Conservation (phyloP, 2,113 vertebrate species). For the Melanerpes aurifrons region DNA sequence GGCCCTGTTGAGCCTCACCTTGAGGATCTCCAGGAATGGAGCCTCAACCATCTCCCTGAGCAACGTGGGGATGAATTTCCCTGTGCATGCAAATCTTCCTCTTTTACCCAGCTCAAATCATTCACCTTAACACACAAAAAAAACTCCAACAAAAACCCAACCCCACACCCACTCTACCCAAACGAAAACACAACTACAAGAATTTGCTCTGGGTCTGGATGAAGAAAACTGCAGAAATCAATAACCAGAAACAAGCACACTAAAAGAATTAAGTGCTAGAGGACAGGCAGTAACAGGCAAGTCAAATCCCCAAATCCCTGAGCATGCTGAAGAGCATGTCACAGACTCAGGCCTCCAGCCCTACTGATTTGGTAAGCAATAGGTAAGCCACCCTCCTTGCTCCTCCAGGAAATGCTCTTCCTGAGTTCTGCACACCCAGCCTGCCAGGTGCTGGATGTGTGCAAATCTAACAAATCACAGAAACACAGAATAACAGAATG, state of each 20-base stretch:
- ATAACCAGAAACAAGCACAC: background rate
- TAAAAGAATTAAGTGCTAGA: background rate
- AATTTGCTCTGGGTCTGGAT: background rate
- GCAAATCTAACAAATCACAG: background rate
- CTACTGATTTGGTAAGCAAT: background rate
- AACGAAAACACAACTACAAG: no score
- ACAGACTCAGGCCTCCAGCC: background rate
- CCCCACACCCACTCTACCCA: no score
- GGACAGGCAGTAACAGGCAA: background rate
- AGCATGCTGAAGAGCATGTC: accelerated
- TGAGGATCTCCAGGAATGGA: no score
- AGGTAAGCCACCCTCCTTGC: background rate
- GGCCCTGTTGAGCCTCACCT: no score
- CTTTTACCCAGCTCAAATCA: background rate
- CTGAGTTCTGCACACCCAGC: background rate
- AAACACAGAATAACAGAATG: no score
- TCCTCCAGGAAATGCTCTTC: background rate
- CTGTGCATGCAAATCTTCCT: background rate
- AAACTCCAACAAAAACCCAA: no score
- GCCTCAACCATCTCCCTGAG: no score
- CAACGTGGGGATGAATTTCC: background rate
- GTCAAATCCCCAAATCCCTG: background rate
- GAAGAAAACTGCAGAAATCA: background rate
- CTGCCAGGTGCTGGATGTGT: background rate
- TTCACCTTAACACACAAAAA: background rate